Base-by-base conservation (phyloP, 2,888 invertebrate species). In the Subacronicta megacephala region DNA sequence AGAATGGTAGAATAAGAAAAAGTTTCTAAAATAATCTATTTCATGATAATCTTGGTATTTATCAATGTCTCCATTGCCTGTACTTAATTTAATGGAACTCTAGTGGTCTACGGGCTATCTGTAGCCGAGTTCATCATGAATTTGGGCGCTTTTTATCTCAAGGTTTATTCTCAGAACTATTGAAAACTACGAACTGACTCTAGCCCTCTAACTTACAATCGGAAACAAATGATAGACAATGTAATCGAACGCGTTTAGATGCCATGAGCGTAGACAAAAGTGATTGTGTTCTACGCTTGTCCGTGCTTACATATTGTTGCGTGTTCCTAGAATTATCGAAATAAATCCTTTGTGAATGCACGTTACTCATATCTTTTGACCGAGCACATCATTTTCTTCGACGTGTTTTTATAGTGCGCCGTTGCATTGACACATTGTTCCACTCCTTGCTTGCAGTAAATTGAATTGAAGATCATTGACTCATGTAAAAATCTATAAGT, bases 21-120 rank as follows among this genome's bases (percentile, higher is more conserved):
- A 71, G 54, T 73, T 69, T 20, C 56, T 59, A 62, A 70, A 68
- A 54, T 66, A 63, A 62, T 73, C 60, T 73, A 65, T 71, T 60
- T 67, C 53, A 45, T 59, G 76, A 75, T 80, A 80, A 80, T 77
- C 80, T 77, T 45, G 59, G 72, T 70, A 76, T 78, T 73, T 78
- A 78, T 80, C 77, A 76, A 65, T 67, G 75, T 69, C 68, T 41
- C 68, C 69, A 75, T 68, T 77, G 72, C 65, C 58, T 37, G 59
- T 50, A 68, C 64, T 72, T 64, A 78, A 77, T 41, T 74, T 74
- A 69, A 66, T 73, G 63, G 62, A 62, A 57, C 57, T 69, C 68
- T 52, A 50, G 66, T 46, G 45, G 51, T 58, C 53, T 45, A 36
- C 23, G 57, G 62, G 69, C 72, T 71, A 75, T 75, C 69, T 65